Base-by-base conservation (phyloP, 2,888 invertebrate genomes). In the Maniola hyperantus region DNA sequence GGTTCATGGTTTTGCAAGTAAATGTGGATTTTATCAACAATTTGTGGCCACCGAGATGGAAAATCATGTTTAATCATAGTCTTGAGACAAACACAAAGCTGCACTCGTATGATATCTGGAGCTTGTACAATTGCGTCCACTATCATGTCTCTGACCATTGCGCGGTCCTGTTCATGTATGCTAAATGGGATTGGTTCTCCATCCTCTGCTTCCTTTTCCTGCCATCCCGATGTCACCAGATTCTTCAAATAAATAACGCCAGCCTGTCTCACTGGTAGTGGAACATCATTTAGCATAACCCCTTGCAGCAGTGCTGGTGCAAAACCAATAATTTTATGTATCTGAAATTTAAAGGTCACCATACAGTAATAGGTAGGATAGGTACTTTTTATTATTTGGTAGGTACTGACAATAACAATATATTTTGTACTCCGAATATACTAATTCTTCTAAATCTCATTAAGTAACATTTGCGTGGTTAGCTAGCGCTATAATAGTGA, bases 211-310 rank as follows among this genome's bases (percentile, higher is more conserved):
- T 97, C 97, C 74, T 95, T 95, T 75, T 97, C 97, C 72, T 95
- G 95, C 99, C 99, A 99, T 87, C 95, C 96, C 78, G 95, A 95
- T 36, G 95, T 95, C 66, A 99, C 93, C 82, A 98, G 93, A 92
- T 99, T 99, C 92, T 99, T 99, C 73, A 99, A 93, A 91, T 99
- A 99, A 75, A 99, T 97, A 48, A 97, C 99, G 77, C 98, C 98
- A 72, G 99, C 99, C 93, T 99, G 99, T 72, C 99, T 93, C 0
- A 99, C 96, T 72, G 98, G 97, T 94, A 97, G 95, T 71, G 98
- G 97, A 57, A 98, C 94, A 76, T 97, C 97, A 78, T 95, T 95
- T 87, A 96, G 95, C 97, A 99, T 98, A 65, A 99, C 96, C 70
- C 99, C 96, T 94, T 98, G 98, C 62, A 99, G 93, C 68, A 99